phyloP scores from a whole-genome alignment of 2,113 vertebrate species.

The Rana temporaria region DNA sequence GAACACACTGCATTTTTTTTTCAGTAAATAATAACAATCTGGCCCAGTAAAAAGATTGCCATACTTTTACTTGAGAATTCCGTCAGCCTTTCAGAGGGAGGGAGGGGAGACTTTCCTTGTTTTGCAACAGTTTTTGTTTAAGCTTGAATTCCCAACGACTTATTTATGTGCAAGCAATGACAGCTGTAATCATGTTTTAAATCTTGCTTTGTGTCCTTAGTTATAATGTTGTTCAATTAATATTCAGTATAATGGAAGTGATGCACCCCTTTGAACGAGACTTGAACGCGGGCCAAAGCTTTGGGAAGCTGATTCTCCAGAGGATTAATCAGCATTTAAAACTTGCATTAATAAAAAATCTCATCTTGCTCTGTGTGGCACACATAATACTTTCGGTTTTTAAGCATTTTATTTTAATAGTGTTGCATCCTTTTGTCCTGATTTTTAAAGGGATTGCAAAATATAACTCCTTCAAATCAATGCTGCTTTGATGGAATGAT shows the following conservation, averaged over 20 bases:
- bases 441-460: slow-evolving; percentile 76
- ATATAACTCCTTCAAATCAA: slow-evolving; percentile 71
- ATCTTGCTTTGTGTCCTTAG: slow-evolving; percentile 79
- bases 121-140: slow-evolving; percentile 57
- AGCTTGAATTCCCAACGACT: slow-evolving; percentile 72
- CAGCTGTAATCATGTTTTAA: slow-evolving; percentile 79
- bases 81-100: slow-evolving; percentile 5
- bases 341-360: slow-evolving; percentile 85
- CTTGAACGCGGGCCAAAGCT: slow-evolving; percentile 80
- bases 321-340: slow-evolving; percentile 86
- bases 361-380: slow-evolving; percentile 72
- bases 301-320: slow-evolving; percentile 81
- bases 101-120: slow-evolving; percentile 53
- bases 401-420: slow-evolving; percentile 76
- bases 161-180: slow-evolving; percentile 79
- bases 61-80: slow-evolving; percentile 9
- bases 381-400: slow-evolving; percentile 76
- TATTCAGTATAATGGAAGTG: slow-evolving; percentile 81
- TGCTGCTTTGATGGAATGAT: slow-evolving; percentile 63
- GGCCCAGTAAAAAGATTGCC: neutral
- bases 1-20: too few species aligned
- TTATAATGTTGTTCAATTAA: slow-evolving; percentile 82
- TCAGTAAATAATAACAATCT: too few species aligned
- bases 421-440: slow-evolving; percentile 68
- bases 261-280: slow-evolving; percentile 76